phyloP scores from a whole-genome alignment of 2,888 invertebrate species.

The Phasia obesa region DNA sequence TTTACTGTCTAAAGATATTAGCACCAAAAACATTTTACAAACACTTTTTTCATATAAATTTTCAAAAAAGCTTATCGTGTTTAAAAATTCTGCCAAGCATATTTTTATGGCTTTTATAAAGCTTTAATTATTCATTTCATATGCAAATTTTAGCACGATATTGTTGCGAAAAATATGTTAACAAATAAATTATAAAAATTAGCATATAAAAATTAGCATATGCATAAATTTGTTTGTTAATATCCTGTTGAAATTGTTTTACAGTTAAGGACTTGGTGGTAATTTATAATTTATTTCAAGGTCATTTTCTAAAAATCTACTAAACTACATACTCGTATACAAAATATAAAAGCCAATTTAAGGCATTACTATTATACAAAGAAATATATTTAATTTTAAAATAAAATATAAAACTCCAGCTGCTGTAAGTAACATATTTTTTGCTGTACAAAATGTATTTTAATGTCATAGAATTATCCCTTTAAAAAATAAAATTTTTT shows the following conservation, averaged over 20 bases:
- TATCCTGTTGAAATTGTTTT: background rate
- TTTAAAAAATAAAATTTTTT: background rate
- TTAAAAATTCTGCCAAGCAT: background rate
- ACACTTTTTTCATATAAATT: background rate
- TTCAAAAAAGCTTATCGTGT: background rate
- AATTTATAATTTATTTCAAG: too few species aligned
- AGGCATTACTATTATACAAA: too few species aligned
- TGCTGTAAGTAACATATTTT: background rate
- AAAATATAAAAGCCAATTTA: too few species aligned
- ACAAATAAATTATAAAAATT: background rate
- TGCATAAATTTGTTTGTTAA: background rate
- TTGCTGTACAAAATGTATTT: background rate
- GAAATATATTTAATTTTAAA: too few species aligned
- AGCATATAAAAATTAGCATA: too few species aligned
- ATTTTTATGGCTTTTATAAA: background rate
- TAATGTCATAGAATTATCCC: background rate
- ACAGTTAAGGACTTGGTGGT: background rate
- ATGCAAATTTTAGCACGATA: constrained; percentile 11
- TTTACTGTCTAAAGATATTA: too few species aligned
- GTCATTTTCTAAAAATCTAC: too few species aligned
- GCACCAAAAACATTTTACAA: too few species aligned
- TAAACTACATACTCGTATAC: too few species aligned
- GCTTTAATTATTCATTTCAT: background rate
- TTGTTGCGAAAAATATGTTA: background rate
- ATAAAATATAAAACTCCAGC: too few species aligned